Percentiles rank a stretch among this genome's conserved stretches.
phyloP scores from a whole-genome alignment of 2,797 vertebrate species.

The Hipposideros larvatus region DNA sequence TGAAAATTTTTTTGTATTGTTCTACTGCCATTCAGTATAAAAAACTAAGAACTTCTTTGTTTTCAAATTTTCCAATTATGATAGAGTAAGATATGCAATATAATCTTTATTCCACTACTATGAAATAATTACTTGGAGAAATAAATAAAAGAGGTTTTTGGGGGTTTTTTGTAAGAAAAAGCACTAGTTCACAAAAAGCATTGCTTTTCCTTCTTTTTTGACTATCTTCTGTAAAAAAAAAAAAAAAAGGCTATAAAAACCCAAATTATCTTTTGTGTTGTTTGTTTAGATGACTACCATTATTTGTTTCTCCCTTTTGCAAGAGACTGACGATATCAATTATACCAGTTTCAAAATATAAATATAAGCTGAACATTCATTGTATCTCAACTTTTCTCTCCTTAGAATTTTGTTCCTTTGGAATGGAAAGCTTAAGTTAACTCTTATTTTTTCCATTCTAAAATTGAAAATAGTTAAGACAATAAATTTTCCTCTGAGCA shows the following conservation, averaged over 20 bases:
- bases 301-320: not conserved
- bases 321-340: not conserved
- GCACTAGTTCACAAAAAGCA: not conserved
- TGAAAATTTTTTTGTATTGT: not conserved
- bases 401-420: constrained; percentile 36
- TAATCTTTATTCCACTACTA: not conserved
- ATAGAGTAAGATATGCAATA: not conserved
- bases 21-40: not conserved
- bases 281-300: not conserved
- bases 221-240: not conserved
- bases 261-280: not conserved
- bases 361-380: not conserved
- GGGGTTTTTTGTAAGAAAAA: not conserved
- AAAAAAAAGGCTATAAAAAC: not conserved
- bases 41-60: not conserved
- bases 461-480: not conserved
- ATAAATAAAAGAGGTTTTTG: not conserved
- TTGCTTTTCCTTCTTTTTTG: not conserved
- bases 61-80: not conserved
- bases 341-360: not conserved
- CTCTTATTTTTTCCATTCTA: not conserved
- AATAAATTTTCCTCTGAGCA: not conserved
- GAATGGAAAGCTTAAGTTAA: not conserved
- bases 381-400: not conserved
- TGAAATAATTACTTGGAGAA: not conserved